phyloP scores from a whole-genome alignment of 2,888 invertebrate species.

The Cyrtodaria siliqua region DNA sequence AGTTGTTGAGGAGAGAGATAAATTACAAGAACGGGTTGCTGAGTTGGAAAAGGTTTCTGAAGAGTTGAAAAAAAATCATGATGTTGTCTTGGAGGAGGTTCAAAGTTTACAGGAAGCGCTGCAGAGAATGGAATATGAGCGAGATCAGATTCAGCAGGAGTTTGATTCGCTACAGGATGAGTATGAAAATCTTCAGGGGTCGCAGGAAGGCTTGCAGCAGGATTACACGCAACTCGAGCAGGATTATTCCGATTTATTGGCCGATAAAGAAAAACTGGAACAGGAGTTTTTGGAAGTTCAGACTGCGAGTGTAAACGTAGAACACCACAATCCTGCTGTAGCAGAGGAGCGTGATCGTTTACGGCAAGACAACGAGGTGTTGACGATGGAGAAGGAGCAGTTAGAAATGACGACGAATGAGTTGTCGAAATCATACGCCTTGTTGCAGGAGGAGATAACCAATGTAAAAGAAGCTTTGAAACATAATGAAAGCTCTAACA shows the following conservation, averaged over 20 bases:
- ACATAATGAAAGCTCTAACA: conserved; percentile 30
- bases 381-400: conserved; percentile 74
- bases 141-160: conserved; percentile 70
- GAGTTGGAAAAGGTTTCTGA: conserved; percentile 69
- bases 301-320: conserved; percentile 66
- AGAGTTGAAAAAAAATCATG: conserved; percentile 76
- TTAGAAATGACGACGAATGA: conserved; percentile 75
- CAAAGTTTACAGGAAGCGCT: conserved; percentile 73
- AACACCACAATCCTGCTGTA: conserved; percentile 62
- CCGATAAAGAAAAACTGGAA: conserved; percentile 78
- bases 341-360: conserved; percentile 65
- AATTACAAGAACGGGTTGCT: conserved; percentile 62
- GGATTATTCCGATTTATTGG: conserved; percentile 77
- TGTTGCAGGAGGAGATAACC: conserved; percentile 69
- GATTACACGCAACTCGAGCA: conserved; percentile 77
- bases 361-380: conserved; percentile 69
- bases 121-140: conserved; percentile 58
- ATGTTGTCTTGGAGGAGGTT: conserved; percentile 78
- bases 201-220: conserved; percentile 76
- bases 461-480: conserved; percentile 50
- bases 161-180: conserved; percentile 76
- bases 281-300: conserved; percentile 70
- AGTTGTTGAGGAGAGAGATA: conserved; percentile 75
- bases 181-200: conserved; percentile 72
- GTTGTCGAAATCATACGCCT: conserved; percentile 72